Evolutionary conservation across 2,888 invertebrate genomes (phyloP).

Genomic region (Aphodius sticticus): DNA sequence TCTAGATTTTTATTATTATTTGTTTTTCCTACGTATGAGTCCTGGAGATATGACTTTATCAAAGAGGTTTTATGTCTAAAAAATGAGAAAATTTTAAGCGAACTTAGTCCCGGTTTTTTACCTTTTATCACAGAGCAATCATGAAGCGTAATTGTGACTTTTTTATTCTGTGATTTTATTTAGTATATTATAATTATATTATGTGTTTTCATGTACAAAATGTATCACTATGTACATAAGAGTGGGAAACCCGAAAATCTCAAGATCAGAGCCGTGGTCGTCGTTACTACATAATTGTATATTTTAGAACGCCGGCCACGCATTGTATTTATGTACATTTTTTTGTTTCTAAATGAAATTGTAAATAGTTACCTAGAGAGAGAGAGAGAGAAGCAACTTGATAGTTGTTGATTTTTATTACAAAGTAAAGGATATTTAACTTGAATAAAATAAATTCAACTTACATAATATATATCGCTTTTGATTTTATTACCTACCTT

Average conservation of each 20-base stretch:
- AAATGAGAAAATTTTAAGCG: neutral
- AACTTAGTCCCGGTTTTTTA: neutral
- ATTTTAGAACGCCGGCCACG: conserved; percentile 10
- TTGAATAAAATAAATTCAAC: conserved; percentile 34
- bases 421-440: conserved; percentile 43
- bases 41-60: conserved; percentile 47
- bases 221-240: conserved; percentile 14
- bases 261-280: conserved; percentile 35
- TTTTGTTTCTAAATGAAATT: conserved; percentile 43
- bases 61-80: neutral
- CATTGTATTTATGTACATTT: conserved; percentile 21
- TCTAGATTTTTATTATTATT: conserved; percentile 59
- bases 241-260: conserved; percentile 21
- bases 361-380: conserved; percentile 57
- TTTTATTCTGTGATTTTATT: conserved; percentile 58
- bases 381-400: conserved; percentile 47
- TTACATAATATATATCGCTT: conserved; percentile 26
- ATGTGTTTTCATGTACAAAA: conserved; percentile 49
- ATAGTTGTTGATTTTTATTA: conserved; percentile 56
- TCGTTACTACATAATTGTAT: conserved; percentile 35
- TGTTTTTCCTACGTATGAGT: conserved; percentile 46
- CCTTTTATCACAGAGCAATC: conserved; percentile 4
- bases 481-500: conserved; percentile 19
- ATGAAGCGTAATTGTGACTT: conserved; percentile 52
- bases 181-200: conserved; percentile 46